Base-by-base conservation (phyloP, 2,797 vertebrate species). In the Scolopax rusticola region DNA sequence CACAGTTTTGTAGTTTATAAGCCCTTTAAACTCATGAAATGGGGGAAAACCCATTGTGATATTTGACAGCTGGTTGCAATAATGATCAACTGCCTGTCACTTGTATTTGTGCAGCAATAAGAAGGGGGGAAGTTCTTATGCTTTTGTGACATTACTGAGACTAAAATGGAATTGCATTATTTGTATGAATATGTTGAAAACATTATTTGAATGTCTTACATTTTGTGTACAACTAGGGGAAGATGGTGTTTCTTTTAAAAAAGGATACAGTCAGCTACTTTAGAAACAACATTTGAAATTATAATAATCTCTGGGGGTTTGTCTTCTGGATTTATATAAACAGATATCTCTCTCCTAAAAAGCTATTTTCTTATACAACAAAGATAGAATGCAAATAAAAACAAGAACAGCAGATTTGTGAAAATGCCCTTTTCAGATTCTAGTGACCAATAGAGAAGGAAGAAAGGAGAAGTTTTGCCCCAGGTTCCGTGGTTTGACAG, bases 51-150 rank as follows among this genome's bases (percentile, higher is more conserved):
- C 76, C 50, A 48, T 53, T 88, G 73, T 87, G 79, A 38, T 93
- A 32, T 74, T 57, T 97, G 96, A 81, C 84, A 89, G 74, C 70
- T 95, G 59, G 63, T 70, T 94, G 79, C 86, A 90, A 11, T 90
- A 92, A 74, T 91, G 92, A 94, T 93, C 87, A 92, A 93, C 93
- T 68, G 61, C 54, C 69, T 91, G 77, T 91, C 89, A 89, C 70
- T 65, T 75, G 25, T 91, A 91, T 79, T 40, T 93, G 79, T 91
- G 57, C 57, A 56, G 78, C 30, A 33, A 45, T 53, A 43, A 61
- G 15, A 36, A 10, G 20, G 45, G 79, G 5, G 10, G 11, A 27
- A 76, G 32, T n/a, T 76, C 78, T 40, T 91, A 28, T 76, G 38
- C 38, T 87, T 93, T 82, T 33, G 32, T 93, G 28, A n/a, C 21